These are phyloP conservation scores for Lacanobia wlatinum DNA, from an alignment of 2,888 invertebrate species.

Conservation along the genomic window DNA sequence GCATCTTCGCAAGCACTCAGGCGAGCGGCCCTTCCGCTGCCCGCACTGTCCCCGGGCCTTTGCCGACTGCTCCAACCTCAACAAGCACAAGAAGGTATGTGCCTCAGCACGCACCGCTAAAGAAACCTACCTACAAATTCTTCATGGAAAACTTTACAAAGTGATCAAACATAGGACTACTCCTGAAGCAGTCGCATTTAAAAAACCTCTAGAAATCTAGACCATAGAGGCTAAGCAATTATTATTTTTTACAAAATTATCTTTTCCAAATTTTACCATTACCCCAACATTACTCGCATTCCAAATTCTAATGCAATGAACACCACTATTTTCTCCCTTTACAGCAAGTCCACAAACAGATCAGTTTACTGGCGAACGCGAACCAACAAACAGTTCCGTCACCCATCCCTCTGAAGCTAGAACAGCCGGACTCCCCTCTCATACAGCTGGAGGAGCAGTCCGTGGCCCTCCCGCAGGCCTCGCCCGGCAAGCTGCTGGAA, in stretches of 20 bases:
- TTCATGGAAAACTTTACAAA: no score
- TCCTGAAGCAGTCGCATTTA: no score
- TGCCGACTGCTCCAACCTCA: slow-evolving; percentile 94
- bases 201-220: no score
- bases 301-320: not conserved
- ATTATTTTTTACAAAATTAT: no score
- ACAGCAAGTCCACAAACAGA: slow-evolving; percentile 81
- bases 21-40: slow-evolving; percentile 93
- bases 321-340: not conserved
- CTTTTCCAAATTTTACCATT: no score
- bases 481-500: slow-evolving; percentile 49
- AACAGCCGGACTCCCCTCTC: slow-evolving; percentile 5
- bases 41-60: slow-evolving; percentile 93
- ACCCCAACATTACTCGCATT: not conserved
- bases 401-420: slow-evolving; percentile 18
- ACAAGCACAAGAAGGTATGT: slow-evolving; percentile 91
- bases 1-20: slow-evolving; percentile 92
- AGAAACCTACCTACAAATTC: no score
- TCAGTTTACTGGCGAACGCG: slow-evolving; percentile 79
- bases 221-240: no score
- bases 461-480: slow-evolving; percentile 29
- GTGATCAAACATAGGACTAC: no score
- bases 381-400: slow-evolving; percentile 39
- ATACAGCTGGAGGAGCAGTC: slow-evolving; percentile 52
- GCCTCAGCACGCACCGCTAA: no score